Conservation (phyloP, 2,113 vertebrate species). For the Glaucomys volans region DNA sequence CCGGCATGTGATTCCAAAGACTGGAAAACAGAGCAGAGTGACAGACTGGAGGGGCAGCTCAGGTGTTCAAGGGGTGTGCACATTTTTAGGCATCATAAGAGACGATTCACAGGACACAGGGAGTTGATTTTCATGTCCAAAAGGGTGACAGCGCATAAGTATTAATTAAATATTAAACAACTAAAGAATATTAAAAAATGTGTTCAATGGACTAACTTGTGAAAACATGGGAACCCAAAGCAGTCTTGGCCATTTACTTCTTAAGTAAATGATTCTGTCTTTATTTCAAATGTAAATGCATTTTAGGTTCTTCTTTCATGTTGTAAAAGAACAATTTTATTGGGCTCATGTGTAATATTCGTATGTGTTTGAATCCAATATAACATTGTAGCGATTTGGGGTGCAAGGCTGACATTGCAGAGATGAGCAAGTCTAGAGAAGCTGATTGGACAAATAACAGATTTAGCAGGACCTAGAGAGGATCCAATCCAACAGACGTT, state of each 20-base stretch:
- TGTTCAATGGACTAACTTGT: neutral
- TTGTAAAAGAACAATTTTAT: neutral
- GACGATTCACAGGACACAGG: neutral
- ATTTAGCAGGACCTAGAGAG: neutral
- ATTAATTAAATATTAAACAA: neutral
- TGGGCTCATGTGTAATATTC: neutral
- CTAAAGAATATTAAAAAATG: neutral
- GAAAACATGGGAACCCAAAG: neutral
- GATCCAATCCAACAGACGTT: rapidly evolving
- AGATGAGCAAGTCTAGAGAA: neutral
- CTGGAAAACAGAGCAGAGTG: neutral
- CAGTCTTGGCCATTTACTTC: neutral
- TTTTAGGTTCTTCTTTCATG: neutral
- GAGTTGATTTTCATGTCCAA: neutral
- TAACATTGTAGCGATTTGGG: neutral
- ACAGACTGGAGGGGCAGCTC: neutral
- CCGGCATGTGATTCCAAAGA: neutral
- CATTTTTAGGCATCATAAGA: neutral
- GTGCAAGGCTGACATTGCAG: neutral
- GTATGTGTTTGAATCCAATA: neutral
- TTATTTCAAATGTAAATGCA: slow-evolving; percentile 20
- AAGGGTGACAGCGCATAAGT: neutral
- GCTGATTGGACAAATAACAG: too few species aligned
- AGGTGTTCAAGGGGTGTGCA: neutral
- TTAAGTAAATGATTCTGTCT: neutral